Conservation (phyloP, 2,797 vertebrate species). For the Mastacembelus armatus region DNA sequence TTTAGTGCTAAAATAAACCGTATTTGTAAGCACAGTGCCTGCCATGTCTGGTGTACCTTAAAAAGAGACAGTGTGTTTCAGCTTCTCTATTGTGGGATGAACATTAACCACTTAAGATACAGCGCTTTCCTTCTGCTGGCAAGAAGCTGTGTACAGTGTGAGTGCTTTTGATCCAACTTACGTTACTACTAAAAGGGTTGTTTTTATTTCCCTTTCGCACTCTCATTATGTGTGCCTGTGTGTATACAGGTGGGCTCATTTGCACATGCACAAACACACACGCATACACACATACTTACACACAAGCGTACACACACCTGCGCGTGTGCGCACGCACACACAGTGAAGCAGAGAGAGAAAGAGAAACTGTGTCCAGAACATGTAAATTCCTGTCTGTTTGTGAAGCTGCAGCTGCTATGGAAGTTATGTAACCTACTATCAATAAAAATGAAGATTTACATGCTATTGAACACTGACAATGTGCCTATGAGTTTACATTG, state of each 20-base stretch:
- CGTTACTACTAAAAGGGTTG: constrained; percentile 7
- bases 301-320: no score
- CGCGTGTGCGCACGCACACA: no score
- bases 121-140: constrained; percentile 38
- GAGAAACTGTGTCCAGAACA: constrained; percentile 56
- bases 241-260: background rate
- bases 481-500: background rate
- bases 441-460: constrained; percentile 52
- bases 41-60: constrained; percentile 21
- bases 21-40: constrained; percentile 38
- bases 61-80: constrained; percentile 52
- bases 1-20: constrained; percentile 35
- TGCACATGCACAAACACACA: constrained; percentile 10
- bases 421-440: constrained; percentile 72
- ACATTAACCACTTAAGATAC: constrained; percentile 50
- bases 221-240: constrained; percentile 22
- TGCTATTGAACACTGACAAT: constrained; percentile 8
- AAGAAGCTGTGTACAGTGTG: constrained; percentile 2
- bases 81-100: constrained; percentile 50
- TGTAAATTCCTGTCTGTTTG: constrained; percentile 79
- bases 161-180: constrained; percentile 42
- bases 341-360: constrained; percentile 16
- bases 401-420: constrained; percentile 67
- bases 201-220: constrained; percentile 30
- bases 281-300: constrained; percentile 7